phyloP scores from a whole-genome alignment of 2,888 invertebrate genomes.

The Bedellia somnulentella region DNA sequence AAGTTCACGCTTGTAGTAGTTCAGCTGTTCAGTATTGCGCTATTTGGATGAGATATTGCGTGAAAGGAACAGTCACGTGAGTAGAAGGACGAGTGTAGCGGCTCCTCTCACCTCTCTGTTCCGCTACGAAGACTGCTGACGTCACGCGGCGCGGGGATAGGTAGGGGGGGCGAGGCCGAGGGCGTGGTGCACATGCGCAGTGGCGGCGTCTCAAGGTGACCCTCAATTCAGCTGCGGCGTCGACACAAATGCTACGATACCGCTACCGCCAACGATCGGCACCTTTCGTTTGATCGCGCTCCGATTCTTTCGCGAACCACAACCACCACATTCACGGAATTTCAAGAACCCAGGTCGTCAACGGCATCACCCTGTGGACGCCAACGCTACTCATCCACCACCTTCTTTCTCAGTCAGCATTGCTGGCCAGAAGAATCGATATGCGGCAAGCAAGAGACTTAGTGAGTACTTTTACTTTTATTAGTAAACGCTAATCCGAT shows the following conservation, averaged over 20 bases:
- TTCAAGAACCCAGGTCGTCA: conserved; percentile 23
- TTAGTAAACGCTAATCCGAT: background rate
- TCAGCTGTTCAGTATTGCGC: too few species aligned
- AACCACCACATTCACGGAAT: conserved; percentile 3
- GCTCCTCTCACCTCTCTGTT: too few species aligned
- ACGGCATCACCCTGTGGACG: conserved; percentile 54
- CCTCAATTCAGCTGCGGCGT: conserved; percentile 34
- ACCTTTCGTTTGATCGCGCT: conserved; percentile 30
- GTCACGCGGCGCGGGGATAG: conserved; percentile 16
- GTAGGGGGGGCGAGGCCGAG: conserved; percentile 32
- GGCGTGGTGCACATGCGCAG: conserved; percentile 57
- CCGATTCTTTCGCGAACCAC: background rate
- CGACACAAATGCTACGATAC: conserved; percentile 14
- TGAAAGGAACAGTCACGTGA: conserved; percentile 14
- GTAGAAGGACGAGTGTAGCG: too few species aligned
- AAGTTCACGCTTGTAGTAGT: too few species aligned
- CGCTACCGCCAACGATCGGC: conserved; percentile 19
- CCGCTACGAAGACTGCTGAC: too few species aligned
- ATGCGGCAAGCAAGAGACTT: conserved; percentile 55
- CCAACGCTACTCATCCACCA: conserved; percentile 55
- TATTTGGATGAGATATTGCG: too few species aligned
- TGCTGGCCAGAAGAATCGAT: conserved; percentile 56
- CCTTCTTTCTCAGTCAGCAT: conserved; percentile 45
- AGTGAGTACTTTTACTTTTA: conserved; percentile 27
- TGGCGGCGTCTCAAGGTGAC: conserved; percentile 49